Conservation (phyloP, 2,888 invertebrate genomes). For the Eupithecia vulgata region DNA sequence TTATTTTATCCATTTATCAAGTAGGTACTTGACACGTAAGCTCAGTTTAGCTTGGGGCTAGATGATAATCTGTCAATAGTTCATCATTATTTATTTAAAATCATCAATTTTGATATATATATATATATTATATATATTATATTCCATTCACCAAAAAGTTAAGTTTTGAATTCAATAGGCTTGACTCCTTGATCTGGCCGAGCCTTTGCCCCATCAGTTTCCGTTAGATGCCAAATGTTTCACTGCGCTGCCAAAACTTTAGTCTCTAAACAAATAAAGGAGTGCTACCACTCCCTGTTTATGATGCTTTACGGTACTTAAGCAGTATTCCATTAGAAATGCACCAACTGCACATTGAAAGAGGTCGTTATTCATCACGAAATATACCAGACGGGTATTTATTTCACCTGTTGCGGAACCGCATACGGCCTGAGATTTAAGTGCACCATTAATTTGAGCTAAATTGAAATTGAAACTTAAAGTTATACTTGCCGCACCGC, state of each 20-base stretch:
- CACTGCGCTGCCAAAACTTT: background rate
- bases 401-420: conserved; percentile 53
- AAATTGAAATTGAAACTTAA: conserved; percentile 29
- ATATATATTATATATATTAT: no score
- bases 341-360: conserved; percentile 45
- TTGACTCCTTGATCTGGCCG: background rate
- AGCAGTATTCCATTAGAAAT: conserved; percentile 53
- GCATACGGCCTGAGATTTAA: conserved; percentile 47
- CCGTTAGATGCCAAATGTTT: background rate
- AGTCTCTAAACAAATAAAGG: conserved; percentile 2
- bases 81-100: background rate
- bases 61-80: no score
- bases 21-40: no score
- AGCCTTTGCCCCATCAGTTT: background rate
- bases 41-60: no score
- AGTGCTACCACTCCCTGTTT: conserved; percentile 1
- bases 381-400: conserved; percentile 50
- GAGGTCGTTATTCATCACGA: conserved; percentile 52
- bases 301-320: conserved; percentile 43
- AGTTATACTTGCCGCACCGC: conserved; percentile 23
- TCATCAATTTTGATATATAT: no score
- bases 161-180: background rate
- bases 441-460: conserved; percentile 48
- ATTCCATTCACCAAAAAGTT: background rate
- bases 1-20: no score